Percentiles rank a stretch among this genome's conserved stretches.
Evolutionary conservation across 2,797 vertebrate genomes (phyloP).

Genomic region (Morelia viridis): DNA sequence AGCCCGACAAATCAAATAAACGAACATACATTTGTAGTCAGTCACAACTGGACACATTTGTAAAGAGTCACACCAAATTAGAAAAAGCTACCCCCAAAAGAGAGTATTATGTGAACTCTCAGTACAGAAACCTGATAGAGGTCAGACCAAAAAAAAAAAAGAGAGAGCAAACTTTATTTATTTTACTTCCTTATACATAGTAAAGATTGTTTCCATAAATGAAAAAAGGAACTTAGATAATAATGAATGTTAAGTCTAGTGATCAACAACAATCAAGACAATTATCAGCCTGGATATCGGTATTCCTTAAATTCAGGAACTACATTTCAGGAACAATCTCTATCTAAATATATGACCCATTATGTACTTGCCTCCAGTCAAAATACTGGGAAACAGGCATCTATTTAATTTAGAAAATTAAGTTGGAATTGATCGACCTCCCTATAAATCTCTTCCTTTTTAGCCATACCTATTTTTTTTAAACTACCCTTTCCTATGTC

Average conservation of each 20-base stretch:
- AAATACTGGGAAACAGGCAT: background rate
- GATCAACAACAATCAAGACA: background rate
- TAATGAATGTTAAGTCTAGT: background rate
- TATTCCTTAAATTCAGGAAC: background rate
- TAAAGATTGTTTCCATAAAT: background rate
- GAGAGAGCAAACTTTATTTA: background rate
- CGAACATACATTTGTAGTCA: background rate
- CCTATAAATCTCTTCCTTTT: background rate
- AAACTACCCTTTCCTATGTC: no score
- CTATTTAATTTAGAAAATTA: background rate
- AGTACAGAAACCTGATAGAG: background rate
- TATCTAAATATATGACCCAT: background rate
- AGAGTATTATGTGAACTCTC: background rate
- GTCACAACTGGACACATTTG: background rate
- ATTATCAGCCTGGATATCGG: background rate
- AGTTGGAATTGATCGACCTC: background rate
- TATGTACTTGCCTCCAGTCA: background rate
- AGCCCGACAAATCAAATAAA: background rate
- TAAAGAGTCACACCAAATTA: background rate
- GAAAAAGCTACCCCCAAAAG: background rate
- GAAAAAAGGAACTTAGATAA: background rate
- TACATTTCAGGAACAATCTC: background rate
- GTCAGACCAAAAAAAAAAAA: background rate
- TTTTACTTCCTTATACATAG: background rate
- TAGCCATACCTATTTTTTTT: background rate